A percentile compares a stretch with the other conserved stretches of the same genome.
These are phyloP conservation scores for Leuciscus waleckii DNA, from an alignment of 2,797 vertebrate genomes.

Conservation along the genomic window DNA sequence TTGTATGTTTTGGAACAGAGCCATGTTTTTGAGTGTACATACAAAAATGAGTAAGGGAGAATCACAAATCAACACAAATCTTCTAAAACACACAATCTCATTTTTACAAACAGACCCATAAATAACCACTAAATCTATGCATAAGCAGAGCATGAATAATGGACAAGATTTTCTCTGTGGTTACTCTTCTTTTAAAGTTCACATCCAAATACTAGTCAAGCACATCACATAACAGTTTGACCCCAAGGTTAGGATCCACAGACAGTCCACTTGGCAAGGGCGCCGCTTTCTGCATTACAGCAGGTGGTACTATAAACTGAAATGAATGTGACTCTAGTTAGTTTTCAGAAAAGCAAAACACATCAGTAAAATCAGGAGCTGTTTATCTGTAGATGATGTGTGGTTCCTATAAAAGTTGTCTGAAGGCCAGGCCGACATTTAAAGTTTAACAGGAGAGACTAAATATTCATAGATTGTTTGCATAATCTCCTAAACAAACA, in stretches of 20 bases:
- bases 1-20: slow-evolving; percentile 16
- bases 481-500: slow-evolving; percentile 62
- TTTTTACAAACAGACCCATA: slow-evolving; percentile 40
- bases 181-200: slow-evolving; percentile 23
- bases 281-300: background rate
- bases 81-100: slow-evolving; percentile 30
- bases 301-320: slow-evolving; percentile 12
- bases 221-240: slow-evolving; percentile 39
- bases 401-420: slow-evolving; percentile 16
- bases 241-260: slow-evolving; percentile 14
- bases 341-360: slow-evolving; percentile 31
- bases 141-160: slow-evolving; percentile 23
- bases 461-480: slow-evolving; percentile 72
- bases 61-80: slow-evolving; percentile 22
- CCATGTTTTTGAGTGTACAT: background rate
- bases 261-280: slow-evolving; percentile 9
- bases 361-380: slow-evolving; percentile 5
- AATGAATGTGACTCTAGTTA: background rate
- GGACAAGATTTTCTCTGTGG: background rate
- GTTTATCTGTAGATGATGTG: slow-evolving; percentile 26
- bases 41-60: slow-evolving; percentile 1
- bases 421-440: slow-evolving; percentile 44
- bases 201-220: slow-evolving; percentile 32
- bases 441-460: slow-evolving; percentile 67
- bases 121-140: background rate